phyloP scores from a whole-genome alignment of 2,888 invertebrate species.

The Xanthorhoe spadicearia region DNA sequence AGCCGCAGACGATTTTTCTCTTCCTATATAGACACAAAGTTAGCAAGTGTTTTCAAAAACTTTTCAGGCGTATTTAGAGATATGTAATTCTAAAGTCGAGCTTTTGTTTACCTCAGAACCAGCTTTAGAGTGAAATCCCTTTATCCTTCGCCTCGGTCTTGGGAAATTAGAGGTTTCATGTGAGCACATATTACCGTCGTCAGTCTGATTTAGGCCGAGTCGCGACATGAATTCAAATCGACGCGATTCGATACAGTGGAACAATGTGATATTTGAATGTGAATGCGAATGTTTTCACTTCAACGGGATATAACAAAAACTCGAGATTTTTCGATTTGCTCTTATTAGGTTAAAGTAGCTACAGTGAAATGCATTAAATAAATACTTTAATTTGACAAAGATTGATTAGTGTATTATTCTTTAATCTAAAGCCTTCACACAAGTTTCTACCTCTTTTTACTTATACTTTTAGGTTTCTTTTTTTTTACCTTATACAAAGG shows the following conservation, averaged over 20 bases:
- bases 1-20: too few relatives aligned
- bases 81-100: constrained; percentile 23
- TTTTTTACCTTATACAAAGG: too few relatives aligned
- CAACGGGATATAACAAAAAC: neutral
- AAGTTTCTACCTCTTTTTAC: too few relatives aligned
- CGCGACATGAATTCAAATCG: constrained; percentile 62
- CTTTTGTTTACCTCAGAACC: constrained; percentile 23
- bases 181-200: constrained; percentile 43
- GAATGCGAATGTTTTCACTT: constrained; percentile 18
- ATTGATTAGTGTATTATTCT: too few relatives aligned
- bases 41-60: neutral
- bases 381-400: too few relatives aligned
- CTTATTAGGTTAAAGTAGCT: neutral
- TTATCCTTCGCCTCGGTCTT: constrained; percentile 43
- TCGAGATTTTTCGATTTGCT: constrained; percentile 2
- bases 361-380: too few relatives aligned
- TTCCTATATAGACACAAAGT: neutral
- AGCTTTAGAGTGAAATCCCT: constrained; percentile 32
- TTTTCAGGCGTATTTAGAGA: constrained; percentile 10
- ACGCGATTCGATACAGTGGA: constrained; percentile 50
- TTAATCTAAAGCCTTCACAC: too few relatives aligned
- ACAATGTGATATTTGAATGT: constrained; percentile 57
- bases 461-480: too few relatives aligned
- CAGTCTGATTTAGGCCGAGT: constrained; percentile 56
- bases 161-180: constrained; percentile 52